Conservation (phyloP, 2,888 invertebrate species). For the Drosophila neoperkinsi region DNA sequence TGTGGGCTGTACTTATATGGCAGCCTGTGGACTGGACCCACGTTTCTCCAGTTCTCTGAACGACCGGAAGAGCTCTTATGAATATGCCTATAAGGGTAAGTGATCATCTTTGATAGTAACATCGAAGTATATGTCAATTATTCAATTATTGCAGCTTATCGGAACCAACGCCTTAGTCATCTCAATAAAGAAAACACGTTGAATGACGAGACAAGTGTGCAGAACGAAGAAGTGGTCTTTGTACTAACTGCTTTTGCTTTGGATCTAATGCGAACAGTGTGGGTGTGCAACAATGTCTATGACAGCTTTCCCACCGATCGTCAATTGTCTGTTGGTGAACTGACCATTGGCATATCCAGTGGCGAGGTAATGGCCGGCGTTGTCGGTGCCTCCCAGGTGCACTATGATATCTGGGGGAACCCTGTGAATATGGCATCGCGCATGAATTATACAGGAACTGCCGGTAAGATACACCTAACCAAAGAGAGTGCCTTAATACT, state of each 20-base stretch:
- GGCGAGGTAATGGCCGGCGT: slow-evolving; percentile 97
- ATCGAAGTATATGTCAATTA: not conserved
- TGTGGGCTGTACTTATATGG: slow-evolving; percentile 98
- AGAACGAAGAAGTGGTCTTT: slow-evolving; percentile 86
- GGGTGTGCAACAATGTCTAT: slow-evolving; percentile 85
- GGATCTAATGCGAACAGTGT: slow-evolving; percentile 89
- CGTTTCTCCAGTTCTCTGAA: slow-evolving; percentile 85
- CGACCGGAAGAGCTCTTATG: too few relatives aligned
- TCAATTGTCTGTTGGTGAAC: slow-evolving; percentile 64
- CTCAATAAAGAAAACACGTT: not conserved
- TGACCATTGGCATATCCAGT: slow-evolving; percentile 91
- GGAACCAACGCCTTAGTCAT: not conserved
- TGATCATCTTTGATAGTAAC: not conserved
- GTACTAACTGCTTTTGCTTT: slow-evolving; percentile 86
- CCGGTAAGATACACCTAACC: slow-evolving; percentile 92
- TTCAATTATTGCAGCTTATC: slow-evolving; percentile 5
- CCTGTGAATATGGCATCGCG: slow-evolving; percentile 98
- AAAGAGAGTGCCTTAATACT: slow-evolving; percentile 89
- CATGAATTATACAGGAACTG: slow-evolving; percentile 96
- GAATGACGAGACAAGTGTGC: not conserved
- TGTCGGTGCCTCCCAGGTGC: slow-evolving; percentile 95
- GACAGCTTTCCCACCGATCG: slow-evolving; percentile 85
- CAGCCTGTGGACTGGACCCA: slow-evolving; percentile 95
- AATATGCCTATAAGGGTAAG: slow-evolving; percentile 8
- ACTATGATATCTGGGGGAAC: slow-evolving; percentile 99